Evolutionary conservation across 2,113 vertebrate species (phyloP), one percentile per base, ranked within the genome.

Genomic region (Motacilla tschutschensis): DNA sequence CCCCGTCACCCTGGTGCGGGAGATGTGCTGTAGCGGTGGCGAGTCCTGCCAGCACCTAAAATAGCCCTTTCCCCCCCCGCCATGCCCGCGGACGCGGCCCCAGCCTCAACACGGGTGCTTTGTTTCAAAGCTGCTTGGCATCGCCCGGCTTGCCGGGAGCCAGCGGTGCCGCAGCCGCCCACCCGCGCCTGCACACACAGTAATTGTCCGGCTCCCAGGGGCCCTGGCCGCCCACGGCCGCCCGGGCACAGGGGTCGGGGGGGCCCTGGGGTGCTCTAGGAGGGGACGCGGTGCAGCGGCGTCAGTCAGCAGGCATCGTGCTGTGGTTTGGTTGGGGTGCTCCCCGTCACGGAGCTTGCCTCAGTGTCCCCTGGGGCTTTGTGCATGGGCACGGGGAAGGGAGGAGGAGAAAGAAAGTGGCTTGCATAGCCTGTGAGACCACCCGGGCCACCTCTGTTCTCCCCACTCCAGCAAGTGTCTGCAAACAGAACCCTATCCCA

Each of bases 61-160:
- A 91, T 89, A 92, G 48, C 90, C 18, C 12, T 33, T 33, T 33
- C 10, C 38, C 67, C 17, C 53, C 25, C 18, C 28, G 22, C 83
- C 66, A 6, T 84, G 79, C 72, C 88, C 25, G 29, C 85, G 75
- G 74, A 3, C 84, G 36, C 66, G 66, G 91, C 79, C 91, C 79
- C 88, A 82, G 83, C 86, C 86, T 87, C 93, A 87, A 89, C 89
- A 93, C 89, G 93, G 89, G 77, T 65, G 89, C 91, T 91, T 91
- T 93, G 91, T 91, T 93, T 72, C 93, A 88, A 70, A 88, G 84
- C 89, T 17, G 57, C 93, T 93, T 94, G 93, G 91, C 93, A 92
- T 93, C 14, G 25, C 70, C 66, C n/a, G 0, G 75, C 75, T 48
- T 8, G 48, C 87, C n/a, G 57, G 84, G 89, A 94, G 70, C 89